Base-by-base conservation (phyloP, 2,797 vertebrate species). In the Gymnopithys bicolor region DNA sequence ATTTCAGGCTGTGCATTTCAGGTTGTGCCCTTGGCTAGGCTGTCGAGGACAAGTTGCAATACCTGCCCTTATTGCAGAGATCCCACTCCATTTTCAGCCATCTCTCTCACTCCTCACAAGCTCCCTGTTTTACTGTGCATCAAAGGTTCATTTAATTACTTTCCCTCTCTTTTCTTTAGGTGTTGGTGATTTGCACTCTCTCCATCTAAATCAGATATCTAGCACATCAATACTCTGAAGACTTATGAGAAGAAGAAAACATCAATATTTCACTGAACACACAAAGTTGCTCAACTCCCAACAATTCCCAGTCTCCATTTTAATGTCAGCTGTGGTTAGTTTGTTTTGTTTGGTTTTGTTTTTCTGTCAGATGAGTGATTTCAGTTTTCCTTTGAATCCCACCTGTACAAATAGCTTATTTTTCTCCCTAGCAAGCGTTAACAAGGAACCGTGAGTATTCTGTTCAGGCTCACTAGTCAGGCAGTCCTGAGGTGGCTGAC, bases 181-280 rank as follows among this genome's bases (percentile, higher is more conserved):
- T 77, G 62, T 35, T 21, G 21, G 41, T 88, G 87, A 89, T 82
- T 86, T 94, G 60, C 16, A 14, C 55, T 21, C 43, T 94, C 73
- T 86, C 66, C 68, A 92, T 71, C 74, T 83, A 71, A 80, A 77
- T 48, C 79, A 55, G 75, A 84, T 52, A 43, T 55, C 59, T 91
- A 79, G 53, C 53, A 86, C 45, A 19, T 88, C 62, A 67, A 22
- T 89, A 35, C 39, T 82, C 46, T 49, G 83, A 79, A 80, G 82
- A 46, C 60, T 84, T 59, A 74, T 27, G 67, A 95, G 87, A 80
- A 90, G 80, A 78, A 71, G 73, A 75, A 91, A 69, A 53, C 51
- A 79, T 86, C 84, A 69, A 28, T 78, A 73, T 76, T 81, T 74
- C 62, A 81, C 92, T 35, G 79, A 83, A 51, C 55, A 32, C 59